These are phyloP conservation scores for Syngnathus acus DNA, from an alignment of 2,797 vertebrate species.

Conservation along the genomic window DNA sequence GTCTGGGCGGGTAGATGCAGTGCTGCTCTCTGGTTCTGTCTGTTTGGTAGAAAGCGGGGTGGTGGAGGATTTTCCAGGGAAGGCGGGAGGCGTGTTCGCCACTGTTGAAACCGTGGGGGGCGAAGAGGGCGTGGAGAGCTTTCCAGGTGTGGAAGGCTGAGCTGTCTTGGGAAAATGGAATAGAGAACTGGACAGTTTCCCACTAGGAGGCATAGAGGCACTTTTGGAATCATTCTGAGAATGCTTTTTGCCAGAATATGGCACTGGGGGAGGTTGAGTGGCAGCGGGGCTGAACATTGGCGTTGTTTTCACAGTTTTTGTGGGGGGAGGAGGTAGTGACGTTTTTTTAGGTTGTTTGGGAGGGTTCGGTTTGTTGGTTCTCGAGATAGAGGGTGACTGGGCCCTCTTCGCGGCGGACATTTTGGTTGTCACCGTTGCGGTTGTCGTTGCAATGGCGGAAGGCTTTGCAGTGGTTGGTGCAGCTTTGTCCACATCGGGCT, in stretches of 20 bases:
- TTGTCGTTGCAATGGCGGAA: slow-evolving; percentile 29
- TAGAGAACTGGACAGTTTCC: slow-evolving; percentile 35
- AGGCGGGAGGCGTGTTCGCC: slow-evolving; percentile 11
- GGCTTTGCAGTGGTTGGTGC: slow-evolving; percentile 39
- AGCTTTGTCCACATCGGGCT: slow-evolving; percentile 66
- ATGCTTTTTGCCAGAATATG: slow-evolving; percentile 40
- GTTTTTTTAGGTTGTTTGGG: slow-evolving; percentile 31
- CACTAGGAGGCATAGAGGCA: slow-evolving; percentile 16
- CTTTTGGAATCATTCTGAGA: slow-evolving; percentile 38
- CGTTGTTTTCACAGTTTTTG: slow-evolving; percentile 37
- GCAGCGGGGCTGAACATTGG: slow-evolving; percentile 26
- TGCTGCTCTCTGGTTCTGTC: slow-evolving; percentile 31
- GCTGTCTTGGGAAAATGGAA: slow-evolving; percentile 38
- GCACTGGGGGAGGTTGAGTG: slow-evolving; percentile 39
- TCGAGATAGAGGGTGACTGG: slow-evolving; percentile 15
- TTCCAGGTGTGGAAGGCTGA: slow-evolving; percentile 46
- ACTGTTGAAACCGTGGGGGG: slow-evolving; percentile 8
- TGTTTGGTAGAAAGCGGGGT: slow-evolving; percentile 8
- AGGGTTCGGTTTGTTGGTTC: slow-evolving; percentile 32
- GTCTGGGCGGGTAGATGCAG: slow-evolving; percentile 23
- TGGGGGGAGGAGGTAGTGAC: slow-evolving; percentile 7
- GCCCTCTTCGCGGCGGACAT: slow-evolving; percentile 40
- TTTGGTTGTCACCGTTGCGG: slow-evolving; percentile 38
- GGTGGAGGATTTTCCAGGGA: neutral
- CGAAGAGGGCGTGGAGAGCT: slow-evolving; percentile 26